Base-by-base conservation (phyloP, 2,113 vertebrate genomes). In the Leiothrix lutea region DNA sequence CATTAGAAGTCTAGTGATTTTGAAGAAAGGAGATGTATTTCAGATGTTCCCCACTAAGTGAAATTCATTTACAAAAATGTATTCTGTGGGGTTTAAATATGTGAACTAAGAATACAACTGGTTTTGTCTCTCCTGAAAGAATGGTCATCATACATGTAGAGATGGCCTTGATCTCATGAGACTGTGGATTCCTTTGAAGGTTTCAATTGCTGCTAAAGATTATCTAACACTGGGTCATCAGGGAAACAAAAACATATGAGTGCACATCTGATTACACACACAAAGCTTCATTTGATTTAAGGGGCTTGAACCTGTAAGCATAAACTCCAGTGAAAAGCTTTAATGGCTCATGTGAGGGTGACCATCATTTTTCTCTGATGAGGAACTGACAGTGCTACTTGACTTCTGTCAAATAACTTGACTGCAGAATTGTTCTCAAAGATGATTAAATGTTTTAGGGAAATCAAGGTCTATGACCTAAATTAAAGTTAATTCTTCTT, bases 301-400 rank as follows among this genome's bases (percentile, higher is more conserved):
- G 6, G 10, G 14, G 8, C 15, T 75, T 72, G 35, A 58, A 67
- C 4, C 38, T 33, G 3, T 29, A 29, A 47, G 6, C 0, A 0
- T 44, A 74, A 85, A 79, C 18, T 48, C 6, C 57, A 75, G 2
- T 24, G 7, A 40, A 91, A 86, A 86, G 4, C 11, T 51, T 66
- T 23, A 60, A 13, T 44, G 51, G 21, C 15, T 90, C 7, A 15
- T 53, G 5, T 64, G 4, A 80, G 35, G 12, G 29, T 67, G 21
- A 36, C 28, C 7, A 11, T 40, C 6, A 65, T 5, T 26, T 48
- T 64, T 80, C 44, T 56, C 5, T 38, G 10, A 33, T 72, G 23
- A 69, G 12, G 14, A 95, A 51, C 9, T 50, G 29, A 42, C 14
- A 69, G 8, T 14, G 48, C 9, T 57, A 38, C 80, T 40, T 74